These are phyloP conservation scores for Drosophila fuyamai DNA, from an alignment of 1,140 invertebrate species.

Conservation along the genomic window DNA sequence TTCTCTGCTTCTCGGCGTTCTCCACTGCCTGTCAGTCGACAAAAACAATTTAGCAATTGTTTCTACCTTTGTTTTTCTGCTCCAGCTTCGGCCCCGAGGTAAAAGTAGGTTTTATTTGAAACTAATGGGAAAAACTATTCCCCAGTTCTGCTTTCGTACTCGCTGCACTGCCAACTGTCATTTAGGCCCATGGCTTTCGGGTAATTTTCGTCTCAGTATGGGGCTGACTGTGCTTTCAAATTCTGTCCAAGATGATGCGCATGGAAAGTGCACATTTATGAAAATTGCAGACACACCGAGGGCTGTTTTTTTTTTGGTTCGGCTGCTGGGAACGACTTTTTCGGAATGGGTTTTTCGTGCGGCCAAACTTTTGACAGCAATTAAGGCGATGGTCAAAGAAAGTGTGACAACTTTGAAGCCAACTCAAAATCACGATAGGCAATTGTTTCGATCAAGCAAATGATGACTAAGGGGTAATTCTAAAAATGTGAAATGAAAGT, in stretches of 20 bases:
- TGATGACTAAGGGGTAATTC: constrained; percentile 4
- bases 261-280: constrained; percentile 69
- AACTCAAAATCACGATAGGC: constrained; percentile 37
- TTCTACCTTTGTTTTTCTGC: constrained; percentile 51
- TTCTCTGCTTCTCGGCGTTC: constrained; percentile 11
- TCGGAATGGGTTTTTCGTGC: constrained; percentile 54
- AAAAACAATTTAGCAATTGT: constrained; percentile 68
- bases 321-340: constrained; percentile 33
- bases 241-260: constrained; percentile 65
- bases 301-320: constrained; percentile 18
- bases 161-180: constrained; percentile 42
- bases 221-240: constrained; percentile 43
- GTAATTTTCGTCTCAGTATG: constrained; percentile 47
- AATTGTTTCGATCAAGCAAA: constrained; percentile 45
- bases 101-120: constrained; percentile 77
- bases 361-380: constrained; percentile 36
- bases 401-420: constrained; percentile 44
- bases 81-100: constrained; percentile 49
- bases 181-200: constrained; percentile 46
- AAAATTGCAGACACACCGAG: constrained; percentile 58
- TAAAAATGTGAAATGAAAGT: constrained; percentile 13
- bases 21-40: constrained; percentile 14
- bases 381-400: constrained; percentile 61
- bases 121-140: constrained; percentile 71
- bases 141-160: constrained; percentile 38